Conservation (phyloP, 2,113 vertebrate species). For the Empidonax alnorum region DNA sequence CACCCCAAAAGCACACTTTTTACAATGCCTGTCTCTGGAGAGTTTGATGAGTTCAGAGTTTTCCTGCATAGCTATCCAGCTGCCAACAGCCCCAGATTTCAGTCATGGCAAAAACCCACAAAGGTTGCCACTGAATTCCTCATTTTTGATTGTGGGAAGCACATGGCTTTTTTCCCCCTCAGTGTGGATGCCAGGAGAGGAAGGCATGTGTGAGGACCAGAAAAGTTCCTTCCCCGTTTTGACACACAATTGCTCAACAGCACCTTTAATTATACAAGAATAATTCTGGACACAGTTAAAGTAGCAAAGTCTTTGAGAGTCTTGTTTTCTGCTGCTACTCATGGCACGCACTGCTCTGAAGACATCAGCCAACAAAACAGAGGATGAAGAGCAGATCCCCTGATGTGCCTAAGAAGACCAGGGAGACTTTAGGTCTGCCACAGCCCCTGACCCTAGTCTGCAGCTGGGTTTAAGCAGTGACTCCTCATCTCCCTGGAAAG, state of each 20-base stretch:
- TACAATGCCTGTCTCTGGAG: rapidly evolving
- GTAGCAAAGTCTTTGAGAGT: neutral
- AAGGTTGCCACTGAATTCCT: neutral
- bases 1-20: neutral
- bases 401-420: neutral
- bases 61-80: neutral
- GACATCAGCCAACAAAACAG: neutral
- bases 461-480: neutral
- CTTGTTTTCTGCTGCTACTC: neutral
- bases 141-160: neutral
- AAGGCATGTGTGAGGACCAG: neutral
- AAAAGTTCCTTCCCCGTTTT: neutral
- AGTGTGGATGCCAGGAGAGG: neutral
- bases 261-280: neutral
- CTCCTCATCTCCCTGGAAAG: neutral
- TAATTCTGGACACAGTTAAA: neutral
- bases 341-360: neutral
- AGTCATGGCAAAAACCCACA: neutral
- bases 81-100: neutral
- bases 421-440: neutral
- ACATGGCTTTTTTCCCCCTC: neutral
- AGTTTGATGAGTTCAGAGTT: neutral
- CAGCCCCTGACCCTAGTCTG: neutral
- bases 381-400: neutral
- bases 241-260: neutral